Evolutionary conservation across 2,888 invertebrate genomes (phyloP).

Genomic region (Abscondita cerata): DNA sequence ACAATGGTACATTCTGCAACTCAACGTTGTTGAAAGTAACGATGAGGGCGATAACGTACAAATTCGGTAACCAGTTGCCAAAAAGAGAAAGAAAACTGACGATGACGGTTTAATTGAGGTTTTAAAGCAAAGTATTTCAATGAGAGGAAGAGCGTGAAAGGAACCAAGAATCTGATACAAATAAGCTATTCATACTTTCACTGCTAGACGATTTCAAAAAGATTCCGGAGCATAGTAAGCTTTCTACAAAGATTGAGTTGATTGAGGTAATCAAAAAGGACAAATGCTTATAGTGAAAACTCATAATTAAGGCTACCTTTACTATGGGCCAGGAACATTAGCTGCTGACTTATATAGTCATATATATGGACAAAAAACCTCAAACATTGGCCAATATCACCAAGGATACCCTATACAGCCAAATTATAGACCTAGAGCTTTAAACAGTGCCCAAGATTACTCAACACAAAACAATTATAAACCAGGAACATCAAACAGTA

Average conservation of each 20-base stretch:
- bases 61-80: neutral
- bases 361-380: neutral
- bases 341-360: neutral
- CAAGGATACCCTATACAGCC: neutral
- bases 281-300: neutral
- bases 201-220: conserved; percentile 43
- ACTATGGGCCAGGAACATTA: neutral
- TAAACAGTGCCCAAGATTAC: neutral
- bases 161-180: conserved; percentile 44
- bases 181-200: conserved; percentile 46
- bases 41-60: neutral
- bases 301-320: neutral
- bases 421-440: neutral
- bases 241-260: conserved; percentile 3
- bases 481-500: neutral
- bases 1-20: conserved; percentile 40
- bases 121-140: neutral
- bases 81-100: neutral
- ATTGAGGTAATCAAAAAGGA: neutral
- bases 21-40: neutral
- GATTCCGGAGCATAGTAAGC: conserved; percentile 33
- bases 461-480: neutral
- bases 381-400: neutral
- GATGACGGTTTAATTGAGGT: neutral
- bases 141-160: neutral